A percentile compares a stretch with the other conserved stretches of the same genome.
Evolutionary conservation across 2,113 vertebrate species (phyloP).

Genomic region (Sphaerodactylus townsendi): DNA sequence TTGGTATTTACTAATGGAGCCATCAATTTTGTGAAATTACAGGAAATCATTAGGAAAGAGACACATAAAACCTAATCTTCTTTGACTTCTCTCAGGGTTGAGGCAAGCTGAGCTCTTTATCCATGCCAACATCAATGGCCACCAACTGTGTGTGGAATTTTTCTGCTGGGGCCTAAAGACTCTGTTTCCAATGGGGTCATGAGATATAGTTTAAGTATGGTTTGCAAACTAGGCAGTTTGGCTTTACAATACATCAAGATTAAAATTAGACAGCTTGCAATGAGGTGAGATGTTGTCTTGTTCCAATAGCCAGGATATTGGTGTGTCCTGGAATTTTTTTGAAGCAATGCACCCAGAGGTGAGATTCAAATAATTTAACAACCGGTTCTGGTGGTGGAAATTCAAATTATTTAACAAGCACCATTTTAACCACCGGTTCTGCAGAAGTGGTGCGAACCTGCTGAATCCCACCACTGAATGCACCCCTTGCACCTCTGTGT

Average conservation of each 20-base stretch:
- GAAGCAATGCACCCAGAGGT: too few species aligned
- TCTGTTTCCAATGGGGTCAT: background rate
- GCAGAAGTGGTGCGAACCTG: too few species aligned
- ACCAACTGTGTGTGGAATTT: background rate
- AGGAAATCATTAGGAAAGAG: conserved; percentile 9
- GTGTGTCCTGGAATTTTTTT: too few species aligned
- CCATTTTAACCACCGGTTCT: too few species aligned
- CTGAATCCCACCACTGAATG: too few species aligned
- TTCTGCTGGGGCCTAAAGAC: background rate
- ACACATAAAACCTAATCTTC: background rate
- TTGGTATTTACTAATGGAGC: background rate
- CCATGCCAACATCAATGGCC: background rate
- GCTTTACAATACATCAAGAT: background rate
- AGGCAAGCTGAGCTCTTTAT: background rate
- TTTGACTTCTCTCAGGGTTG: background rate
- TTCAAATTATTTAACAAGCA: too few species aligned
- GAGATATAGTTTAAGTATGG: background rate
- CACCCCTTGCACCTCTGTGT: too few species aligned
- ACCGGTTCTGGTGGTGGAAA: too few species aligned
- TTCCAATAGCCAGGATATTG: too few species aligned
- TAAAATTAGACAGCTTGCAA: background rate
- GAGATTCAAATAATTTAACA: too few species aligned
- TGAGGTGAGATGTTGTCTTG: too few species aligned
- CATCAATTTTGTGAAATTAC: conserved; percentile 18
- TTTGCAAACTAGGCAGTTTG: background rate